Percentiles rank a stretch among this genome's conserved stretches.
Evolutionary conservation across 2,888 invertebrate species (phyloP).

Genomic region (Phasia obesa): DNA sequence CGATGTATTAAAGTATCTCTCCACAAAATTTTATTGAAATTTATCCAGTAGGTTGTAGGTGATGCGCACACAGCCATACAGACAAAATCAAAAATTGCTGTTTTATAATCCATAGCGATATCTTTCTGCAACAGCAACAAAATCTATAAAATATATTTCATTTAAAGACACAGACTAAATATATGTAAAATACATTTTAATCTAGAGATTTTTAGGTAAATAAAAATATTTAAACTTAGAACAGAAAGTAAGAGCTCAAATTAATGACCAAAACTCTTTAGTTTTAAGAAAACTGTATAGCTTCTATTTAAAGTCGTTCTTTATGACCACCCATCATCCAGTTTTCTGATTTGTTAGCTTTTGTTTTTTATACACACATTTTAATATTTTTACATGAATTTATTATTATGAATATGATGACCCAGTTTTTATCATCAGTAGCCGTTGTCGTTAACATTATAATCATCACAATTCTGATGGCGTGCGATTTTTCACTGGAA

Average conservation of each 20-base stretch:
- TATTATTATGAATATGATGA: constrained; percentile 65
- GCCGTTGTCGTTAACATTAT: constrained; percentile 40
- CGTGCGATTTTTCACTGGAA: constrained; percentile 66
- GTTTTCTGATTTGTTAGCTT: constrained; percentile 26
- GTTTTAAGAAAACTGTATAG: neutral
- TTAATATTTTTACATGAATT: constrained; percentile 44
- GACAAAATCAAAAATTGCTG: too few species aligned
- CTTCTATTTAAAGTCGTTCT: constrained; percentile 10
- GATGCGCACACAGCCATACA: too few species aligned
- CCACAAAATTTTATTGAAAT: too few species aligned
- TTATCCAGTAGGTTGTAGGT: too few species aligned
- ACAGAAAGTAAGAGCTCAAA: neutral
- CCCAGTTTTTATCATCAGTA: constrained; percentile 62
- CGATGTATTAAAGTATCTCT: too few species aligned
- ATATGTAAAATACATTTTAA: too few species aligned
- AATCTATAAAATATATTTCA: too few species aligned
- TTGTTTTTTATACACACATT: constrained; percentile 20
- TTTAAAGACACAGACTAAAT: too few species aligned
- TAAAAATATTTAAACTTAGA: too few species aligned
- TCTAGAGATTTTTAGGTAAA: too few species aligned
- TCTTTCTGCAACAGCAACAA: too few species aligned
- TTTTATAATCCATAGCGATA: too few species aligned
- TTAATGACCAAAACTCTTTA: neutral
- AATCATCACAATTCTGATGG: constrained; percentile 63
- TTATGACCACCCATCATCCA: neutral